Base-by-base conservation (phyloP, 1,140 invertebrate species). In the Potamilus streckersoni region DNA sequence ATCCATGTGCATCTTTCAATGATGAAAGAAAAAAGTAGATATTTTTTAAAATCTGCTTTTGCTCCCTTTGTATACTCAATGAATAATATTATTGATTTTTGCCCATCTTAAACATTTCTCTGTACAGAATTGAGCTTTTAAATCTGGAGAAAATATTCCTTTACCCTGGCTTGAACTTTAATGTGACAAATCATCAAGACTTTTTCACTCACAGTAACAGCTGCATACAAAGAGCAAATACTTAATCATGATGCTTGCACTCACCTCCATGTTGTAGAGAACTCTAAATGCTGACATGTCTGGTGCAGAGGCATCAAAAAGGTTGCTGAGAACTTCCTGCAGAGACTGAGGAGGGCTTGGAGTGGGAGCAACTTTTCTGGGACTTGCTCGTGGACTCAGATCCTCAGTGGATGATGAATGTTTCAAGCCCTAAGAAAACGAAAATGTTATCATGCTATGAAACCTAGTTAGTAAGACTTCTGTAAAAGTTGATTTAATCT, bases 231-330 rank as follows among this genome's bases (percentile, higher is more conserved):
- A 11, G 38, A 49, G 38, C 38, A 49, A 49, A 49, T 49, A 49
- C 6, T 49, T 49, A 49, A 11, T 49, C 38, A 49, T 11, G 38
- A 8, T 11, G 6, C 38, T 16, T 57, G n/a, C 20, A 73, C 83
- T 77, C 81, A 92, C 91, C 89, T 92, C 91, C 56, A 92, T 80
- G 81, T 92, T 92, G 78, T 92, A 92, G 31, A 92, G 82, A 19
- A 92, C 85, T 73, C 90, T 87, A 80, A 92, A 92, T 62, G 91
- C 87, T 17, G 90, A 89, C 88, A 91, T 91, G 71, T 88, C 88
- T 68, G 83, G 85, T 17, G 83, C 82, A 31, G 77, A 79, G 63
- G 86, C 84, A 82, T 90, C 89, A 84, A 92, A 88, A 56, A 92
- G 82, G 17, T 84, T 81, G 71, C 88, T 87, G 23, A 92, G 83